Evolutionary conservation across 2,113 vertebrate genomes (phyloP).

Genomic region (Solea solea): DNA sequence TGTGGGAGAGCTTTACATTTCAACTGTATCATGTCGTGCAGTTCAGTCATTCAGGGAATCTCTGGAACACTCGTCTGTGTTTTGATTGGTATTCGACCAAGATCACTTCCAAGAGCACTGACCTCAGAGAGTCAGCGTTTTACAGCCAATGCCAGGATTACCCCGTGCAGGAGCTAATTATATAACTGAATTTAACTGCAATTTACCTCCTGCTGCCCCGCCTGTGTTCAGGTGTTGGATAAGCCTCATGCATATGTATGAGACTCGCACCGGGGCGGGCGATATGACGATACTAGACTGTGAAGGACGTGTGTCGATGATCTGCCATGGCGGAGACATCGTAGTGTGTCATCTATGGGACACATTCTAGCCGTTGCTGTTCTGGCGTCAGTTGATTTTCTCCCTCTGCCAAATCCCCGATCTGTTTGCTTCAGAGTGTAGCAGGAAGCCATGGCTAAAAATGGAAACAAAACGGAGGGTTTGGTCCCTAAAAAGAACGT

Average conservation of each 20-base stretch:
- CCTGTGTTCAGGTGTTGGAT: constrained; percentile 33
- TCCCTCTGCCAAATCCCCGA: no score
- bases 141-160: constrained; percentile 47
- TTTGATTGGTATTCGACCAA: constrained; percentile 55
- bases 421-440: no score
- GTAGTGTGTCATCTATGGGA: no score
- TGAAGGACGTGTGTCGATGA: no score
- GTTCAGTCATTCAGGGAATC: constrained; percentile 67
- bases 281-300: no score
- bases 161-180: constrained; percentile 65
- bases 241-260: constrained; percentile 5
- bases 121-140: constrained; percentile 49
- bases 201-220: constrained; percentile 25
- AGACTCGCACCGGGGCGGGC: not conserved
- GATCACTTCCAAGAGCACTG: constrained; percentile 63
- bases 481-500: no score
- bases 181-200: constrained; percentile 30
- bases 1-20: constrained; percentile 29
- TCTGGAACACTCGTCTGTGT: constrained; percentile 53
- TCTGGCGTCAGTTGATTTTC: no score
- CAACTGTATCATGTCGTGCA: constrained; percentile 54
- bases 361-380: no score
- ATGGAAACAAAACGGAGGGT: no score
- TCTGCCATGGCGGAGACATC: no score
- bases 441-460: no score